These are phyloP conservation scores for Gallinago solitaria DNA, from an alignment of 2,797 vertebrate genomes.

Conservation along the genomic window DNA sequence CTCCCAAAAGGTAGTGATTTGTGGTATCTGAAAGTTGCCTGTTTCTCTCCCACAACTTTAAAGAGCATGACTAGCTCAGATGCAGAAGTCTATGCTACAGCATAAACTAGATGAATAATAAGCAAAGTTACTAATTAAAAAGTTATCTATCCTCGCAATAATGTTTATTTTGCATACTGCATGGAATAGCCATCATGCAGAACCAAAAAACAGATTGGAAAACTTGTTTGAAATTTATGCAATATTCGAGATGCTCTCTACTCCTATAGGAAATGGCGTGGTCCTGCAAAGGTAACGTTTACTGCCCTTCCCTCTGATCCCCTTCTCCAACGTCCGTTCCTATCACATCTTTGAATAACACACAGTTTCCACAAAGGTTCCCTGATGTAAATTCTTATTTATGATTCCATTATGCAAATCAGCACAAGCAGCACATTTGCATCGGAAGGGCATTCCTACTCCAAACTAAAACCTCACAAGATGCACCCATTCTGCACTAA, in stretches of 20 bases:
- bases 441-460: neutral
- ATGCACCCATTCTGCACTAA: neutral
- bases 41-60: neutral
- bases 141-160: neutral
- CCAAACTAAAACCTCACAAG: constrained; percentile 16
- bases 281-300: neutral
- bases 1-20: neutral
- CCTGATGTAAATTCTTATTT: neutral
- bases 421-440: neutral
- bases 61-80: neutral
- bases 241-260: neutral
- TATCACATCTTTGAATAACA: neutral
- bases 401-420: neutral
- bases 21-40: neutral
- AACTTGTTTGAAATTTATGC: neutral
- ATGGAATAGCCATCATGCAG: neutral
- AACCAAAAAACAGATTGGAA: accelerated
- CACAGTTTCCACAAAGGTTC: neutral
- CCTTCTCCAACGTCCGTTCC: neutral
- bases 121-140: neutral
- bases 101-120: neutral
- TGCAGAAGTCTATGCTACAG: neutral
- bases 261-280: neutral
- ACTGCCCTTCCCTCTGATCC: neutral
- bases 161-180: neutral